These are phyloP conservation scores for Nycticebus coucang DNA, from an alignment of 2,113 vertebrate genomes.

Conservation along the genomic window DNA sequence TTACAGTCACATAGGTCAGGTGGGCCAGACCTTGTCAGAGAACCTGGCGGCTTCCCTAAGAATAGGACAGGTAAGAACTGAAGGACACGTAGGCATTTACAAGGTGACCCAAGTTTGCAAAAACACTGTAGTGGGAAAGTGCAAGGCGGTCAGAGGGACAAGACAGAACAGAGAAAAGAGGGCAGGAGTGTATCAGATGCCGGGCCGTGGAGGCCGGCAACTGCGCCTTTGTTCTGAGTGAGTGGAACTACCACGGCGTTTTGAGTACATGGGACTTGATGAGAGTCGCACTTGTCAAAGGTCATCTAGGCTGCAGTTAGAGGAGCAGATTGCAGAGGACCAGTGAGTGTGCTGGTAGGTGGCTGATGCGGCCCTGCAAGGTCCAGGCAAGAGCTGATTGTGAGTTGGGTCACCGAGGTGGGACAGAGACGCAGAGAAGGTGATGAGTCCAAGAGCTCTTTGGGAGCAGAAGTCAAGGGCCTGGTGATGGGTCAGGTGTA, in stretches of 20 bases:
- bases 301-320: background rate
- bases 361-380: accelerated
- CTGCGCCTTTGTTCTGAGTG: background rate
- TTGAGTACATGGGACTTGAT: too few relatives aligned
- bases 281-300: background rate
- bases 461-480: accelerated
- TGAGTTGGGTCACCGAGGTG: accelerated
- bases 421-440: background rate
- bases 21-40: too few relatives aligned
- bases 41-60: too few relatives aligned
- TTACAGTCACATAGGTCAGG: background rate
- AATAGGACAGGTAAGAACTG: background rate
- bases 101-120: accelerated
- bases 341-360: accelerated
- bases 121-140: accelerated
- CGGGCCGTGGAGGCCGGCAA: background rate
- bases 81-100: accelerated
- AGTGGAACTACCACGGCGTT: accelerated
- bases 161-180: background rate
- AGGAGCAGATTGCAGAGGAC: too few relatives aligned
- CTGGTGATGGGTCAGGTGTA: accelerated
- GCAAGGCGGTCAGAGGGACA: background rate
- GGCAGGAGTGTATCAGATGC: accelerated
- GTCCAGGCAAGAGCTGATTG: background rate
- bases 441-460: background rate